These are phyloP conservation scores for Larimichthys polyactis DNA, from an alignment of 2,113 vertebrate genomes.

Conservation along the genomic window DNA sequence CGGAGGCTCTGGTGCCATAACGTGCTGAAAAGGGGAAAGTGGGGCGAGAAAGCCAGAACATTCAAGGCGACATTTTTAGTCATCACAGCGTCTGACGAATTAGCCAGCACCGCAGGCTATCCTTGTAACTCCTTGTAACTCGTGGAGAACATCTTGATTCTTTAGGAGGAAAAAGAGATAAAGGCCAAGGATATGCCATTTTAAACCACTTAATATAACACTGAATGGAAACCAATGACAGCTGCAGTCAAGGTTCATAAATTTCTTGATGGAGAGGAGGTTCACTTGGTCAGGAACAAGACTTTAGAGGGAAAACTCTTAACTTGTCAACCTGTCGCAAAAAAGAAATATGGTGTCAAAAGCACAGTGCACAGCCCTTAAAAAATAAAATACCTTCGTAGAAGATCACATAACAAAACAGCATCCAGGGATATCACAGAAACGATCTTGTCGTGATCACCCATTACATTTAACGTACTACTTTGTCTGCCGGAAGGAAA, in stretches of 20 bases:
- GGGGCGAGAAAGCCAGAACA: conserved; percentile 22
- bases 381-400: background rate
- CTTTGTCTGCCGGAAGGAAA: background rate
- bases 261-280: conserved; percentile 56
- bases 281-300: conserved; percentile 48
- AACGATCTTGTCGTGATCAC: background rate
- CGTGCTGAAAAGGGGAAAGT: conserved; percentile 10
- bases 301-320: conserved; percentile 25
- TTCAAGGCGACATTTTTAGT: conserved; percentile 56
- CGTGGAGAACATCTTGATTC: conserved; percentile 50
- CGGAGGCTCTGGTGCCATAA: conserved; percentile 33
- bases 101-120: conserved; percentile 35
- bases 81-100: conserved; percentile 59
- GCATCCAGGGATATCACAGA: conserved; percentile 1
- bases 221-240: conserved; percentile 39
- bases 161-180: conserved; percentile 28
- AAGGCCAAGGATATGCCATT: conserved; percentile 43
- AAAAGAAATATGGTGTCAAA: conserved; percentile 23
- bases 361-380: background rate
- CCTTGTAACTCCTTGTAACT: conserved; percentile 16
- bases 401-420: conserved; percentile 14
- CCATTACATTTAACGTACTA: conserved; percentile 9
- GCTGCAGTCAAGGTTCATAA: conserved; percentile 61
- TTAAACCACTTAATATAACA: conserved; percentile 27
- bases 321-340: conserved; percentile 25